A percentile compares a stretch with the other conserved stretches of the same genome.
phyloP scores from a whole-genome alignment of 2,113 vertebrate species.

The Brachyhypopomus gauderio region DNA sequence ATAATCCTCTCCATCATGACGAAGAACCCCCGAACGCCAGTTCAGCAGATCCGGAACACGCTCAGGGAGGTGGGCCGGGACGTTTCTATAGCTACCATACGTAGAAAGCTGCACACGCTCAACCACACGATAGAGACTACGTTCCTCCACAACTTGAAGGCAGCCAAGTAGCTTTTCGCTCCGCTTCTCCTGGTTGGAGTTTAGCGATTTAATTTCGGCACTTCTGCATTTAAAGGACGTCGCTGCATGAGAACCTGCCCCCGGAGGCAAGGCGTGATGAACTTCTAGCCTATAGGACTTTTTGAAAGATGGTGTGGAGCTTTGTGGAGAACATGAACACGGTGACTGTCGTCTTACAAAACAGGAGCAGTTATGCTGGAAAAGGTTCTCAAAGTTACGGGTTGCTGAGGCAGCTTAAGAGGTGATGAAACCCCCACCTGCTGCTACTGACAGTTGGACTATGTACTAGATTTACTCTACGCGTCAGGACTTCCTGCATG shows the following conservation, averaged over 20 bases:
- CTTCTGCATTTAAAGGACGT: background rate
- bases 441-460: no score
- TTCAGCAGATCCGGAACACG: background rate
- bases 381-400: background rate
- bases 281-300: background rate
- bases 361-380: background rate
- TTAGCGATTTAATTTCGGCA: background rate
- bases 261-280: background rate
- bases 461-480: no score
- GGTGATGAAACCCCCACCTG: background rate
- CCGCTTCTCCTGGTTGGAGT: background rate
- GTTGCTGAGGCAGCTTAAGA: background rate
- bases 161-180: background rate
- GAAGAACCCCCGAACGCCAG: background rate
- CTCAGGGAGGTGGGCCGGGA: background rate
- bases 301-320: background rate
- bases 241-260: background rate
- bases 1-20: conserved; percentile 19
- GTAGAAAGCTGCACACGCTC: conserved; percentile 10
- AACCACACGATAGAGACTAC: conserved; percentile 5
- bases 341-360: background rate
- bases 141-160: background rate
- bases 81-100: conserved; percentile 1
- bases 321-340: background rate
- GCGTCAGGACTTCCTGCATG: background rate